These are phyloP conservation scores for Cerastis rubricosa DNA, from an alignment of 2,888 invertebrate species.

Conservation along the genomic window DNA sequence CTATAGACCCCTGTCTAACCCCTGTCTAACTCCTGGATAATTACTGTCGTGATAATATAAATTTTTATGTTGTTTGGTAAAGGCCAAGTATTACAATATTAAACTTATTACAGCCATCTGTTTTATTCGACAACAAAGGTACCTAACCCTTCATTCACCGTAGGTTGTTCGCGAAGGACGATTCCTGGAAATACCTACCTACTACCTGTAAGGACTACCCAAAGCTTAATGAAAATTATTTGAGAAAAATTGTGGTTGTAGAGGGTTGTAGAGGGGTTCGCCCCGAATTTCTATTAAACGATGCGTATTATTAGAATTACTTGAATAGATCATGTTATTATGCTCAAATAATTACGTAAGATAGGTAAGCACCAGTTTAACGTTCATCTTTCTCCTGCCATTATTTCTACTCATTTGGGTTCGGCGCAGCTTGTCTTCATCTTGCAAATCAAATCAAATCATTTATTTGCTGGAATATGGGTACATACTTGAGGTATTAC, in stretches of 20 bases:
- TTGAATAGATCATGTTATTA: neutral
- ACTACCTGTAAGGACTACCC: neutral
- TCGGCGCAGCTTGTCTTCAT: no score
- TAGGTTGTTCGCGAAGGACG: neutral
- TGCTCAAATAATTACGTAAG: neutral
- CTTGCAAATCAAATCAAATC: no score
- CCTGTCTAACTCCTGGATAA: no score
- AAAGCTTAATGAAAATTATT: neutral
- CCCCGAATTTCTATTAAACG: neutral
- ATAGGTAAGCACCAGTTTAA: no score
- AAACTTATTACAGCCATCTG: neutral
- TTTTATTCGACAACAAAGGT: neutral
- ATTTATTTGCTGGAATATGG: no score
- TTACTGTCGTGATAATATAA: no score
- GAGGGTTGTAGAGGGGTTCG: neutral
- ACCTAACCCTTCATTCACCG: neutral
- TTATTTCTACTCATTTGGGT: no score
- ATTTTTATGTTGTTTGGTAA: neutral
- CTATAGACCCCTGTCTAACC: no score
- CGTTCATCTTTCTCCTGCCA: no score
- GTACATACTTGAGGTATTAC: no score
- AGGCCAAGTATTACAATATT: neutral
- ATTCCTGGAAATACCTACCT: slow-evolving; percentile 1
- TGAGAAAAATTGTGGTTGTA: neutral
- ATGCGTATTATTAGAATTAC: slow-evolving; percentile 1